A percentile compares a stretch with the other conserved stretches of the same genome.
These are phyloP conservation scores for Cephonodes hylas DNA, from an alignment of 2,888 invertebrate species.

Conservation along the genomic window DNA sequence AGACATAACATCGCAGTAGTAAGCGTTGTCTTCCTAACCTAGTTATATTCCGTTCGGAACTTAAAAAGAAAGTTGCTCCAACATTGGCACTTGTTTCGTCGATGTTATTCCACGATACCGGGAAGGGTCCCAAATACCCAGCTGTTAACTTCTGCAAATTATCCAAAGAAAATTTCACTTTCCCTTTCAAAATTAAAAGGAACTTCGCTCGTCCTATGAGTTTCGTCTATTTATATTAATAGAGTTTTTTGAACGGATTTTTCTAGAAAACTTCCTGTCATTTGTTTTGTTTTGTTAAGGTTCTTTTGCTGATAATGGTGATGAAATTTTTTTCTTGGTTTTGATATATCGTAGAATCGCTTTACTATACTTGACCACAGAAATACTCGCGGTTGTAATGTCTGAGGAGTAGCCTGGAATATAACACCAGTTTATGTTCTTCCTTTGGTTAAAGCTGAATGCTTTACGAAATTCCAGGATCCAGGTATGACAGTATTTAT, in stretches of 20 bases:
- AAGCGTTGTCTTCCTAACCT: neutral
- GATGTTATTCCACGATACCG: neutral
- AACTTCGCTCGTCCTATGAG: slow-evolving; percentile 36
- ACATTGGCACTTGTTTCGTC: neutral
- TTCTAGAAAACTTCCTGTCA: neutral
- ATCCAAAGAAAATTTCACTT: slow-evolving; percentile 32
- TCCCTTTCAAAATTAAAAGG: slow-evolving; percentile 26
- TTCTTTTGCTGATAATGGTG: neutral
- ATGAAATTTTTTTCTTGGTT: no score
- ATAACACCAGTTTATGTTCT: no score
- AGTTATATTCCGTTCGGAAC: neutral
- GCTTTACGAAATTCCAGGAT: no score
- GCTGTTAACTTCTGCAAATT: slow-evolving; percentile 38
- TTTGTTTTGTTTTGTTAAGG: neutral
- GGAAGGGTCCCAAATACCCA: neutral
- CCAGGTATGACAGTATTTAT: no score
- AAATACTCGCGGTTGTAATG: no score
- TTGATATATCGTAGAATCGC: no score
- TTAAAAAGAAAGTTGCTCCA: neutral
- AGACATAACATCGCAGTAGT: neutral
- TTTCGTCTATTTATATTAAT: slow-evolving; percentile 24
- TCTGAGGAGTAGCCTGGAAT: no score
- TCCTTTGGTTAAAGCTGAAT: no score
- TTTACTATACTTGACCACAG: no score
- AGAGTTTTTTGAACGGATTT: slow-evolving; percentile 1